A percentile compares a stretch with the other conserved stretches of the same genome.
phyloP scores from a whole-genome alignment of 2,113 vertebrate genomes.

The Mastomys coucha region DNA sequence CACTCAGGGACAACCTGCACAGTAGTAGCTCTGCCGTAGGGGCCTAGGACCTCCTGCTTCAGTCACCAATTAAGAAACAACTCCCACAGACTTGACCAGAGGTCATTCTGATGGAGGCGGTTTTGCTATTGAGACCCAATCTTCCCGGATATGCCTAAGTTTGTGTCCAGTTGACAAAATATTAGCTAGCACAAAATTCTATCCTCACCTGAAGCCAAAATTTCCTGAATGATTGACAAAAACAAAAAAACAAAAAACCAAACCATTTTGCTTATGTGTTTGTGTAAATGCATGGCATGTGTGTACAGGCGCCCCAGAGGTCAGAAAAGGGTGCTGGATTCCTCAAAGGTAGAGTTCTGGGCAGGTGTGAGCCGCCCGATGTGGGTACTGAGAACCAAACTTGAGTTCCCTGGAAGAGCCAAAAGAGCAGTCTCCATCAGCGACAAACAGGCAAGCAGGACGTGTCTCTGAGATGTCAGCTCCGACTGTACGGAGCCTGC shows the following conservation, averaged over 20 bases:
- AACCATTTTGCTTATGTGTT: too few relatives aligned
- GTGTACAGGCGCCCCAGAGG: not conserved
- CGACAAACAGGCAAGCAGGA: accelerated
- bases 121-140: not conserved
- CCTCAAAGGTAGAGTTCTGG: not conserved
- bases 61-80: not conserved
- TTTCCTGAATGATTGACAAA: not conserved
- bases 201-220: not conserved
- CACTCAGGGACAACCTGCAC: not conserved
- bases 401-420: not conserved
- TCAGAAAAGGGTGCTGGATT: not conserved
- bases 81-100: too few relatives aligned
- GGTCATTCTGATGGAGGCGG: not conserved
- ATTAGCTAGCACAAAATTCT: not conserved
- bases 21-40: not conserved
- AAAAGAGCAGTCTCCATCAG: not conserved
- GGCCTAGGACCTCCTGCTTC: not conserved
- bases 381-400: not conserved
- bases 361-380: not conserved
- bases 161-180: not conserved
- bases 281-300: not conserved
- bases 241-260: too few relatives aligned
- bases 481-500: not conserved
- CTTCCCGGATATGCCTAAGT: not conserved
- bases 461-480: not conserved